Evolutionary conservation across 2,113 vertebrate species (phyloP), one percentile per base, ranked within the genome.

Genomic region (Campylomormyrus numenius): DNA sequence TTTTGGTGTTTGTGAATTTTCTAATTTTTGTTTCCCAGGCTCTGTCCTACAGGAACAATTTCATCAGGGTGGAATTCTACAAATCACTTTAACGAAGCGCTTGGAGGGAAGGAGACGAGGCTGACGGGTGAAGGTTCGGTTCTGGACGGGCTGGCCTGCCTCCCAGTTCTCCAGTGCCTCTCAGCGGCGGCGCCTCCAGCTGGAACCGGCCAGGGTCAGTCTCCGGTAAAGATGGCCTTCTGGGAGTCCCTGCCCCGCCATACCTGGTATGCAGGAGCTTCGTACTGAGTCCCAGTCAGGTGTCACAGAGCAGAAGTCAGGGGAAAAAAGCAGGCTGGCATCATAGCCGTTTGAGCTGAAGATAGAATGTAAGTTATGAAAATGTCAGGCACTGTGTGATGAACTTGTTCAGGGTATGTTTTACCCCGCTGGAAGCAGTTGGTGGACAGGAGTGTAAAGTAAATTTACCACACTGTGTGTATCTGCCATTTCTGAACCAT

Each of bases 31-130:
- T 92, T 92, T 90, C 91, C 53, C 15, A 85, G 89, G 90, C 91
- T 93, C 92, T 92, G 91, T 92, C 92, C 92, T 92, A 92, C 93
- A 94, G 92, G 90, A 94, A 94, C 91, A 92, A 91, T 93, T 95
- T 95, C 91, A 94, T 93, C 92, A 62, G 56, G 56, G 27, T 93
- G 91, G 91, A 94, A 94, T 94, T 93, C 35, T 1, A 86, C 15
- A 85, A 90, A 92, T 88, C 19, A 89, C 90, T 85, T 88, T 39
- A 83, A 62, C 21, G 21, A 56, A 19, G 88, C 7, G 42, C 62
- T 52, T 56, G 56, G 35, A 46, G 31, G 27, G 17, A 88, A 24
- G 8, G 52, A 88, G 31, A 88, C 8, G 56, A 35, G 58, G 56
- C 13, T 27, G 50, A 15, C 85, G 17, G n/a, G 3, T 10, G 49